Evolutionary conservation across 2,113 vertebrate species (phyloP), one percentile per base, ranked within the genome.

Genomic region (Scomber japonicus): DNA sequence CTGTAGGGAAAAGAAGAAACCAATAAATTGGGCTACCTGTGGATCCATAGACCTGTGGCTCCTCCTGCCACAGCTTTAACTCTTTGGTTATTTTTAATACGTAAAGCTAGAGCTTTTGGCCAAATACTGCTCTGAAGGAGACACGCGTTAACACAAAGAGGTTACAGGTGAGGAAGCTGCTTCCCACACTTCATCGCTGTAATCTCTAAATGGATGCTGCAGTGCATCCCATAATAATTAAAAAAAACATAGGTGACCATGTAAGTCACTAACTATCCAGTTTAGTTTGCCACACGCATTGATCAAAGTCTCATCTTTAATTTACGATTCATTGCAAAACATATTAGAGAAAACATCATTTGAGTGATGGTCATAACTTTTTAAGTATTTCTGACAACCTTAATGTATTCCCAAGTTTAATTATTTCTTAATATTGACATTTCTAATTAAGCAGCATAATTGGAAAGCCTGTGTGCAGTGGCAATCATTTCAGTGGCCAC

Each of bases 351-450:
- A 90, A 87, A 86, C 81, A 88, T 76, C 50, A 16, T 85, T 56
- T 89, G 83, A 93, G 80, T 82, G 88, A 92, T 87, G 75, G 71
- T 79, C 72, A 61, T 57, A 93, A 93, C 84, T 91, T 91, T 90
- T 80, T 67, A 78, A 90, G 86, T 75, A 82, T 90, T 91, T 86
- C 81, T 92, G 93, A 93, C 91, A 92, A 86, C 88, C 84, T 88
- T 93, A 93, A 95, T 93, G 81, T 81, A 92, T 93, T 89, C 85
- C 84, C 73, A 71, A 82, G 86, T 92, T 94, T 95, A 94, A 94
- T 95, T 95, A 93, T 95, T 93, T 94, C 91, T 95, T 94, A 93
- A 91, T 94, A 95, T 94, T 95, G 94, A 94, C 95, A 93, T 94
- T 94, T 95, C 94, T 95, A 95, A 95, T 95, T 94, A 95, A 94